Conservation (phyloP, 2,888 invertebrate genomes). For the Sturmia bella region DNA sequence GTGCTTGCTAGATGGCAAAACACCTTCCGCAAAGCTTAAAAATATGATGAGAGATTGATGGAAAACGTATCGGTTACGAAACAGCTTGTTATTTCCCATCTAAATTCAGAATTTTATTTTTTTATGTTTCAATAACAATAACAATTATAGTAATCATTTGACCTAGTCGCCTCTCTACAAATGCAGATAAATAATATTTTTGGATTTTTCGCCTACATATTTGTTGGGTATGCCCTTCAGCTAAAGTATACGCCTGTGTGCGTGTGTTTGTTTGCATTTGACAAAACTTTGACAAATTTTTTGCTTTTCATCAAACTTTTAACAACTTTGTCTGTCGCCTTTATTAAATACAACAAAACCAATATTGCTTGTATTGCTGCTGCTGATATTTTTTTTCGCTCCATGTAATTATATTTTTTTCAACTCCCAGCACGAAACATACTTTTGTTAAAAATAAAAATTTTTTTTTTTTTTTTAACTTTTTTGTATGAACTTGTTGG, state of each 20-base stretch:
- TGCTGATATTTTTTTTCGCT: slow-evolving; percentile 18
- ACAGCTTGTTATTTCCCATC: too few relatives aligned
- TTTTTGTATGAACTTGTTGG: slow-evolving; percentile 47
- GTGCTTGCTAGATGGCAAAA: too few relatives aligned
- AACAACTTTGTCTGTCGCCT: slow-evolving; percentile 25
- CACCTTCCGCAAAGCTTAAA: too few relatives aligned
- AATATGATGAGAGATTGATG: too few relatives aligned
- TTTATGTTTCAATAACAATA: too few relatives aligned
- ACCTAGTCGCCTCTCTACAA: too few relatives aligned
- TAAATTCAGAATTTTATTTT: too few relatives aligned
- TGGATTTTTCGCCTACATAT: too few relatives aligned
- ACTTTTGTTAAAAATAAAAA: slow-evolving; percentile 49
- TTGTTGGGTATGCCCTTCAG: neutral
- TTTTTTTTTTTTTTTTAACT: slow-evolving; percentile 52
- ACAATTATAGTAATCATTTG: too few relatives aligned
- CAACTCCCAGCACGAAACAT: slow-evolving; percentile 38
- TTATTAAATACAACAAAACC: slow-evolving; percentile 20
- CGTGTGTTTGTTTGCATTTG: neutral
- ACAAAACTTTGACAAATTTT: slow-evolving; percentile 40
- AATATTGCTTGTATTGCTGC: slow-evolving; percentile 41
- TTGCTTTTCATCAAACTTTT: slow-evolving; percentile 8
- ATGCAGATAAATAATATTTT: too few relatives aligned
- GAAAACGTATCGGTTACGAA: too few relatives aligned
- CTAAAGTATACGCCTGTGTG: neutral
- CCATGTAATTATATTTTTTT: slow-evolving; percentile 27